These are phyloP conservation scores for Pteronura brasiliensis DNA, from an alignment of 2,113 vertebrate species.

Conservation along the genomic window DNA sequence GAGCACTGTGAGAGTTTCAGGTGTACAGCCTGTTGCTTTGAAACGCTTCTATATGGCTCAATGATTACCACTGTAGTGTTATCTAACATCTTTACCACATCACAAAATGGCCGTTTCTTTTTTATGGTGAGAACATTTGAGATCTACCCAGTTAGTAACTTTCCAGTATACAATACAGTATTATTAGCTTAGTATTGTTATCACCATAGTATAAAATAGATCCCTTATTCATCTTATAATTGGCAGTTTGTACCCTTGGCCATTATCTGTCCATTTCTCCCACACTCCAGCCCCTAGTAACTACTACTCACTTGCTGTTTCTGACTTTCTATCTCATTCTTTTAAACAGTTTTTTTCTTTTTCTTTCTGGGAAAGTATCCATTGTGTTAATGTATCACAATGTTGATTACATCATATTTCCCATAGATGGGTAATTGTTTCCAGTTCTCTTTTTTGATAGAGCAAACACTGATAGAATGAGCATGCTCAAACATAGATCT, in stretches of 20 bases:
- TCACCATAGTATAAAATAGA: neutral
- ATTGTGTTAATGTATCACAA: neutral
- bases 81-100: neutral
- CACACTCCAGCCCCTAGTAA: neutral
- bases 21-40: neutral
- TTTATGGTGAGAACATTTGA: neutral
- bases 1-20: neutral
- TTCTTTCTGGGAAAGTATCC: neutral
- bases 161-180: neutral
- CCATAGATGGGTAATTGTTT: neutral
- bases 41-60: neutral
- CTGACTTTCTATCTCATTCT: neutral
- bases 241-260: neutral
- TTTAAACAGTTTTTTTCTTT: neutral
- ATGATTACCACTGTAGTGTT: neutral
- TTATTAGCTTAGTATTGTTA: neutral
- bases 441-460: neutral
- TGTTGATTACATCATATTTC: neutral
- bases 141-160: neutral
- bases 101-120: neutral
- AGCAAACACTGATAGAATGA: neutral
- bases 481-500: neutral
- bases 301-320: neutral
- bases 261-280: neutral
- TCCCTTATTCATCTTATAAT: neutral